Evolutionary conservation across 2,797 vertebrate genomes (phyloP), one percentile per base, ranked within the genome.

Genomic region (Typhlichthys subterraneus): DNA sequence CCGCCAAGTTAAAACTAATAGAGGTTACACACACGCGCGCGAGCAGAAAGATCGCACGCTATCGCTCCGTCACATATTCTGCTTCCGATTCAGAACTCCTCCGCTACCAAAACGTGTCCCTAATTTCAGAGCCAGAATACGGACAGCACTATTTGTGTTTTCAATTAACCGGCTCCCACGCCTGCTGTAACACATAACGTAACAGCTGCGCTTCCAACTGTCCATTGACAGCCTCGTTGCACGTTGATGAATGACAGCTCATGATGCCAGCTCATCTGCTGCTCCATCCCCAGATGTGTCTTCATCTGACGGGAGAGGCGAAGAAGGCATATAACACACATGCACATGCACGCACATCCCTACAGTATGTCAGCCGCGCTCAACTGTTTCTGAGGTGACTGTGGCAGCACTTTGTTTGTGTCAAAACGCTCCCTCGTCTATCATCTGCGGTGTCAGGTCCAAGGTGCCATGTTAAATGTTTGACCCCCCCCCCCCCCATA

Each of bases 1-100:
- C 72, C 72, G 64, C 77, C 79, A 83, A 79, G 60, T 67, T 60
- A 79, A 77, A 77, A 72, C 65, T 75, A 86, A 80, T 73, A 52
- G 67, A 78, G 69, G 75, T 56, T 65, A 65, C 72, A 63, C 57
- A n/a, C 45, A 8, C 19, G 14, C 58, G 7, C 47, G 54, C 60
- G 63, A 23, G 23, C 23, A 23, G 50, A 59, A 13, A 33, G 5
- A 58, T 62, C 19, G 51, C 62, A 53, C 7, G 47, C 62, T 72
- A 63, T 67, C 49, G 14, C 59, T 23, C 53, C 59, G 15, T 55
- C 61, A 52, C 5, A 48, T 59, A 7, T 45, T 13, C 29, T 8
- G 23, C 10, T 31, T 12, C 31, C 53, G 12, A 23, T 54, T 6
- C 31, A 5, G 12, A 23, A 29, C 53, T 13, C 29, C 31, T 13